These are phyloP conservation scores for Axinella damicornis DNA, from an alignment of 37 sponge, comb jelly and placozoan genomes.

Conservation along the genomic window DNA sequence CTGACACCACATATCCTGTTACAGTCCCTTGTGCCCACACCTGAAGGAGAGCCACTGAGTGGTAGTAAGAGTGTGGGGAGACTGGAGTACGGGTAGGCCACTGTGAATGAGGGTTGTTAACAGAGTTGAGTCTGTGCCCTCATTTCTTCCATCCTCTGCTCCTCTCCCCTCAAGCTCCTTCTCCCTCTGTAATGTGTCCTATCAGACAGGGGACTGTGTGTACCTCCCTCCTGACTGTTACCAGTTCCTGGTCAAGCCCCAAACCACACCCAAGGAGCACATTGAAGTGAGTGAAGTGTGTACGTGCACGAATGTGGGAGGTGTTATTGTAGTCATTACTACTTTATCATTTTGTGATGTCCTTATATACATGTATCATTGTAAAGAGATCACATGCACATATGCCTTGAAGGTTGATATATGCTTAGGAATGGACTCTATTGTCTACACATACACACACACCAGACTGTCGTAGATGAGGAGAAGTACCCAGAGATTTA, in stretches of 20 bases:
- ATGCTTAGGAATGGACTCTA: background rate
- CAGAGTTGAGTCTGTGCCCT: background rate
- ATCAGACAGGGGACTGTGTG: constrained; percentile 67
- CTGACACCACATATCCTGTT: too few relatives aligned
- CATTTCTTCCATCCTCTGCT: too few relatives aligned
- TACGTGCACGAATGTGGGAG: too few relatives aligned
- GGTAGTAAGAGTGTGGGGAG: background rate
- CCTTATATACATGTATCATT: too few relatives aligned
- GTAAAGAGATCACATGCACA: too few relatives aligned
- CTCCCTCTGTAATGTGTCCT: constrained; percentile 23
- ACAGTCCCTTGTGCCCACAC: too few relatives aligned
- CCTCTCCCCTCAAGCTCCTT: constrained; percentile 23
- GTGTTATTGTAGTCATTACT: too few relatives aligned
- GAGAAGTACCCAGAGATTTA: constrained; percentile 86
- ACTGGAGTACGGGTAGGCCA: background rate
- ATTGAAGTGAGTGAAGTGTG: background rate
- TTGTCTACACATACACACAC: too few relatives aligned
- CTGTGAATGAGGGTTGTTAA: too few relatives aligned
- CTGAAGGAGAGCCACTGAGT: background rate
- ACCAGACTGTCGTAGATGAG: constrained; percentile 10
- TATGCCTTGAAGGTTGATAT: background rate
- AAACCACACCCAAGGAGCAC: background rate
- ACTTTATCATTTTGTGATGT: too few relatives aligned
- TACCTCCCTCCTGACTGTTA: constrained; percentile 75
- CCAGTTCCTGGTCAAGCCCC: constrained; percentile 43